Percentiles rank a stretch among this genome's conserved stretches.
These are phyloP conservation scores for Tolmerus cingulatus DNA, from an alignment of 2,888 invertebrate genomes.

Conservation along the genomic window DNA sequence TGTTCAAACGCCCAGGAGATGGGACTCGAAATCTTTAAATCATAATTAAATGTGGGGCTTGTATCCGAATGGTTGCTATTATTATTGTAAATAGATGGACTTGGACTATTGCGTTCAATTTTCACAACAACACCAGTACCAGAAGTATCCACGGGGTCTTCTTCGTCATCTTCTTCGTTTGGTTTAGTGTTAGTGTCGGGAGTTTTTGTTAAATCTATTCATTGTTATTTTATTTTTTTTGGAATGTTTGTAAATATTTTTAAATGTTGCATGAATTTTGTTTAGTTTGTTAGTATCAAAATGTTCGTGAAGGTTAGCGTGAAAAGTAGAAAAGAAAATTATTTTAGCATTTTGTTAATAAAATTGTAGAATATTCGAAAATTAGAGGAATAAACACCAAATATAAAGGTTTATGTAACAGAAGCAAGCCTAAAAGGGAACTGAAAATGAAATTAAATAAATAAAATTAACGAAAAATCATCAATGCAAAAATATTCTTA, in stretches of 20 bases:
- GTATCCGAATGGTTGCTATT: slow-evolving; percentile 44
- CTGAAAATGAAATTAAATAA: slow-evolving; percentile 15
- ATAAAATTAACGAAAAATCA: slow-evolving; percentile 14
- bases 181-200: slow-evolving; percentile 33
- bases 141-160: slow-evolving; percentile 32
- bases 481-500: neutral
- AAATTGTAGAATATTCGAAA: neutral
- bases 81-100: slow-evolving; percentile 46
- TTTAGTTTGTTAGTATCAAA: slow-evolving; percentile 8
- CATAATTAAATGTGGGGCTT: slow-evolving; percentile 56
- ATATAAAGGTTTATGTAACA: neutral
- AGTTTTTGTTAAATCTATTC: slow-evolving; percentile 32
- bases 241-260: neutral
- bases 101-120: slow-evolving; percentile 48
- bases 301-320: slow-evolving; percentile 32
- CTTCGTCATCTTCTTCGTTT: slow-evolving; percentile 6
- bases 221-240: slow-evolving; percentile 34
- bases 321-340: slow-evolving; percentile 40
- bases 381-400: slow-evolving; percentile 8
- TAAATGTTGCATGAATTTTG: neutral
- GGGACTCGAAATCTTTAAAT: slow-evolving; percentile 62
- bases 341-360: slow-evolving; percentile 3
- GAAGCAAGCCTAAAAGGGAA: slow-evolving; percentile 9
- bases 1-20: slow-evolving; percentile 63
- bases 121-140: slow-evolving; percentile 45